Base-by-base conservation (phyloP, 2,888 invertebrate species). In the Lasioglossum malachurum region DNA sequence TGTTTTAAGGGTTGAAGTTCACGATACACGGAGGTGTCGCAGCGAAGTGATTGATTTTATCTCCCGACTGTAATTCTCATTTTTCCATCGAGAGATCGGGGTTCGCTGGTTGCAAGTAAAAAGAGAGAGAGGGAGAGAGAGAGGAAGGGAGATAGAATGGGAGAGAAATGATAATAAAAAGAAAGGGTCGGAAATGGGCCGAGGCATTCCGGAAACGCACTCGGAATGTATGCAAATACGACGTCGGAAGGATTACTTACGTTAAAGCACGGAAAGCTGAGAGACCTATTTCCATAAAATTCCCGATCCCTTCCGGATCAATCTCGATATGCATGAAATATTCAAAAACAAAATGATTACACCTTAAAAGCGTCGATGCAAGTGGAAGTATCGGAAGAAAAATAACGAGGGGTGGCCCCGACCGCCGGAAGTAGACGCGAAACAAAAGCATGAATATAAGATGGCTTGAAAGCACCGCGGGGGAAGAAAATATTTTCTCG, bases 331-430 rank as follows among this genome's bases (percentile, higher is more conserved):
- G 78, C 84, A 81, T 87, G 84, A 87, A 87, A 80, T 84, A 87
- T 87, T 84, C 84, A 84, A 75, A 87, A 87, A 86, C 86, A 87
- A 86, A 87, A 87, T 87, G 83, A 87, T 82, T 86, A 87, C 83
- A 75, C 75, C 80, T 80, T 85, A 82, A 85, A 60, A 78, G 86
- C 86, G 78, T 46, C 78, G 85, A 78, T 85, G 86, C 76, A 87
- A 60, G 73, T 72, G 82, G 60, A 38, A 74, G 27, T 74, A 60
- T 38, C 79, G 79, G 60, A 73, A 79, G 57, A 74, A 87, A 82
- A 87, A 87, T 86, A 86, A 87, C 78, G 87, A 77, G 75, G 74
- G 64, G 60, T 41, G 69, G 77, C 67, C 67, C 27, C 35, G 78
- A 53, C 78, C 27, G 67, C 35, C 19, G 78, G 46, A 79, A 72